Percentiles rank a stretch among this genome's conserved stretches.
Evolutionary conservation across 2,888 invertebrate genomes (phyloP).

Genomic region (Ptilodon capucinus): DNA sequence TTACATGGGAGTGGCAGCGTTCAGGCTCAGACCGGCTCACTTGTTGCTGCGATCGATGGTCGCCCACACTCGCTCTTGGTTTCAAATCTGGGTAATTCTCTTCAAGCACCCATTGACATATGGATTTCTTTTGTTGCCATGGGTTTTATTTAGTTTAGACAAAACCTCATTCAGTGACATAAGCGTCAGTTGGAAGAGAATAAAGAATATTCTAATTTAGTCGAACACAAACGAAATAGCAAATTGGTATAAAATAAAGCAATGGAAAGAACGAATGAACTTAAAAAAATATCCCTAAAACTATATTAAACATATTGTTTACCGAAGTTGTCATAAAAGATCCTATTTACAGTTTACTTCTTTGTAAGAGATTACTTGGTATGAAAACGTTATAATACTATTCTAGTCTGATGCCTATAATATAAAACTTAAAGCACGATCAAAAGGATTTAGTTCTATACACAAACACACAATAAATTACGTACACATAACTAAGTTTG

Average conservation of each 20-base stretch:
- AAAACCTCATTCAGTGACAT: conserved; percentile 1
- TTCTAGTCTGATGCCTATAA: background rate
- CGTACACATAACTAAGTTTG: conserved; percentile 21
- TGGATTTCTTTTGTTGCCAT: conserved; percentile 36
- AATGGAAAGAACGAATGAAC: too few species aligned
- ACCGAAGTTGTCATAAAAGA: too few species aligned
- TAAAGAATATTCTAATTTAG: too few species aligned
- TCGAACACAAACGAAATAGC: too few species aligned
- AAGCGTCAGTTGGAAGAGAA: too few species aligned
- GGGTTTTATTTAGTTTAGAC: conserved; percentile 22
- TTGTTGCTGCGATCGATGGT: conserved; percentile 64
- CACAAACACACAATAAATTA: conserved; percentile 26
- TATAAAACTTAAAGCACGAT: background rate
- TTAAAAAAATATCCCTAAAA: too few species aligned
- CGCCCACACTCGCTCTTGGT: conserved; percentile 49
- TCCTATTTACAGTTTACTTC: background rate
- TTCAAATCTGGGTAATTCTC: conserved; percentile 52
- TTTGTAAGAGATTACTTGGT: background rate
- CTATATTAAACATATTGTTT: too few species aligned
- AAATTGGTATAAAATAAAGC: too few species aligned
- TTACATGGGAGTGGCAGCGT: conserved; percentile 18
- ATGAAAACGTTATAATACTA: background rate
- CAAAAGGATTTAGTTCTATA: conserved; percentile 14
- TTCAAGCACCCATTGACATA: conserved; percentile 45
- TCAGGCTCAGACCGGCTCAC: conserved; percentile 37